These are phyloP conservation scores for Psammodynastes pulverulentus DNA, from an alignment of 2,113 vertebrate genomes.

Conservation along the genomic window DNA sequence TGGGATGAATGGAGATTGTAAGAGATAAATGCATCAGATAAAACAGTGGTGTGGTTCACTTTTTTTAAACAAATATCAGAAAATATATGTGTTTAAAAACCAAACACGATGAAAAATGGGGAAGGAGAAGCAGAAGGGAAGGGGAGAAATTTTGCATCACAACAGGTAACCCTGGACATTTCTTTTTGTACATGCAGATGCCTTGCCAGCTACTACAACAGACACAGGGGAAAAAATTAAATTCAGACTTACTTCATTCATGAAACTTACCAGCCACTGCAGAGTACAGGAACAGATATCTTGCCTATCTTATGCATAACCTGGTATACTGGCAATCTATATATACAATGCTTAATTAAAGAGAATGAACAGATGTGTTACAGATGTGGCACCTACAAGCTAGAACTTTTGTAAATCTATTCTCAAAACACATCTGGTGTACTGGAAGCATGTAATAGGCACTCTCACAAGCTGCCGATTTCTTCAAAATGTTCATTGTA, in stretches of 20 bases:
- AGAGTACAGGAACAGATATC: not conserved
- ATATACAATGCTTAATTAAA: not conserved
- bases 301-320: not conserved
- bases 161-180: not conserved
- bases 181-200: not conserved
- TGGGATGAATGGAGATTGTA: conserved; percentile 31
- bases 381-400: not conserved
- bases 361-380: not conserved
- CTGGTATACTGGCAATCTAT: not conserved
- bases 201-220: not conserved
- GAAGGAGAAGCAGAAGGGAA: not conserved
- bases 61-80: conserved; percentile 37
- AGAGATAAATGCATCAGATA: conserved; percentile 35
- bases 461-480: not conserved
- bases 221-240: not conserved
- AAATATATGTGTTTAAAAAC: conserved; percentile 24
- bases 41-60: conserved; percentile 10
- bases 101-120: not conserved
- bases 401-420: not conserved
- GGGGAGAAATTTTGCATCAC: not conserved
- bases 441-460: not conserved
- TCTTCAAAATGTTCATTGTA: not conserved
- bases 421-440: not conserved
- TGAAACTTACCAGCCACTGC: not conserved
- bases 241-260: not conserved